Conservation (phyloP, 2,797 vertebrate species). For the Rhinogobio ventralis region DNA sequence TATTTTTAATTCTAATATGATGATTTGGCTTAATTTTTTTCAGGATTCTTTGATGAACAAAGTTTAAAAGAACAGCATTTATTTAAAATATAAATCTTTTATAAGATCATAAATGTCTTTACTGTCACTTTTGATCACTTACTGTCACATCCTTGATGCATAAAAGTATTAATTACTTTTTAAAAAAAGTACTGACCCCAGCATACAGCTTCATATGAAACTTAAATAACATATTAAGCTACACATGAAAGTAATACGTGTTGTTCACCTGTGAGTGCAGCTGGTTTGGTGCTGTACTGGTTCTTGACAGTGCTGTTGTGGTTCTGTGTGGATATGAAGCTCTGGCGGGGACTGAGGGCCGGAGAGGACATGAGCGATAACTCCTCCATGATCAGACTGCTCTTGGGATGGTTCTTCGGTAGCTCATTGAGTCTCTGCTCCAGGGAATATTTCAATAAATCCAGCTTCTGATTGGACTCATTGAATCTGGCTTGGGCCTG, state of each 20-base stretch:
- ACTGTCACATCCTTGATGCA: not conserved
- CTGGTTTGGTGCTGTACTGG: conserved; percentile 87
- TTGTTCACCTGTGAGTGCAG: conserved; percentile 84
- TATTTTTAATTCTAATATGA: too few species aligned
- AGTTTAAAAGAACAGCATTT: too few species aligned
- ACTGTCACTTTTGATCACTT: not conserved
- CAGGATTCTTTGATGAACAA: not conserved
- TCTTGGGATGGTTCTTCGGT: conserved; percentile 88
- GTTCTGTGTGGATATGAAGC: conserved; percentile 84
- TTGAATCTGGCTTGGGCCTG: conserved; percentile 91
- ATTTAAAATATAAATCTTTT: not conserved
- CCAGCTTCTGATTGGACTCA: conserved; percentile 89
- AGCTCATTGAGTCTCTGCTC: conserved; percentile 89
- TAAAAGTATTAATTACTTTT: too few species aligned
- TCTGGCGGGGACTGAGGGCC: conserved; percentile 85
- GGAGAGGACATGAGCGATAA: conserved; percentile 85
- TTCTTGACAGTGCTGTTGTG: conserved; percentile 85
- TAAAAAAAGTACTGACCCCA: not conserved
- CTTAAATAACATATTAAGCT: not conserved
- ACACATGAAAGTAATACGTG: not conserved
- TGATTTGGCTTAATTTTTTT: not conserved
- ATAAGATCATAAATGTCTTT: not conserved
- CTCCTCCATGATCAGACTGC: conserved; percentile 87
- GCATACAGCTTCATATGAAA: not conserved
- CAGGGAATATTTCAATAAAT: conserved; percentile 88